These are phyloP conservation scores for Eucriotettix oculatus DNA, from an alignment of 2,888 invertebrate species.

Conservation along the genomic window DNA sequence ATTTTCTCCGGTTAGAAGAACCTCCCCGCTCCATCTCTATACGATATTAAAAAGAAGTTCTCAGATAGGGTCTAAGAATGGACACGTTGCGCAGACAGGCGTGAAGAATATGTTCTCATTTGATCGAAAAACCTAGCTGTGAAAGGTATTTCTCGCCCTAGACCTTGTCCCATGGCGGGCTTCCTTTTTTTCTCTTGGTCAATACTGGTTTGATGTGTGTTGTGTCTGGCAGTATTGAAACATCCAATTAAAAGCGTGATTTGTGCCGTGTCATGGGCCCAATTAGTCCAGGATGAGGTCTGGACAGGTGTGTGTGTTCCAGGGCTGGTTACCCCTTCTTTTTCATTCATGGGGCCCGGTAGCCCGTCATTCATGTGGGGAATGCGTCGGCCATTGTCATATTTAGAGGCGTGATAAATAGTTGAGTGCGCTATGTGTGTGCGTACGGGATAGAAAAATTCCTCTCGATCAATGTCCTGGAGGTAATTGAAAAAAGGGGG, in stretches of 20 bases:
- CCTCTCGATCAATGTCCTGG: neutral
- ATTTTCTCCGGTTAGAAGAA: neutral
- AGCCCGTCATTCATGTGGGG: neutral
- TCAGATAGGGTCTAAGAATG: neutral
- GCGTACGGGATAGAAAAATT: neutral
- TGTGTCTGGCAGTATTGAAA: conserved; percentile 1
- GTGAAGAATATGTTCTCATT: neutral
- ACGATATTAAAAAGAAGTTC: neutral
- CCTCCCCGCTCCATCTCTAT: neutral
- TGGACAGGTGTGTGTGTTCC: neutral
- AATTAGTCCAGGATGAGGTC: conserved; percentile 1
- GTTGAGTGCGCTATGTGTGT: neutral
- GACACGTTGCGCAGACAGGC: neutral
- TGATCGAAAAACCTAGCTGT: neutral
- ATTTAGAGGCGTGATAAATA: neutral
- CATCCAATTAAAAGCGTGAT: conserved; percentile 4
- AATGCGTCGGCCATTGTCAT: neutral
- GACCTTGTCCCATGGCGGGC: too few species aligned
- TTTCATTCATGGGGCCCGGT: neutral
- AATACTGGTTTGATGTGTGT: neutral
- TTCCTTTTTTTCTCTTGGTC: neutral
- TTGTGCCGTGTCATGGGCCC: conserved; percentile 3
- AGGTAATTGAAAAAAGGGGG: too few species aligned
- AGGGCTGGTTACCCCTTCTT: neutral
- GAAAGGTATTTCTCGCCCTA: too few species aligned